Percentiles rank a stretch among this genome's conserved stretches.
Evolutionary conservation across 2,113 vertebrate genomes (phyloP).

Genomic region (Gasterosteus aculeatus): DNA sequence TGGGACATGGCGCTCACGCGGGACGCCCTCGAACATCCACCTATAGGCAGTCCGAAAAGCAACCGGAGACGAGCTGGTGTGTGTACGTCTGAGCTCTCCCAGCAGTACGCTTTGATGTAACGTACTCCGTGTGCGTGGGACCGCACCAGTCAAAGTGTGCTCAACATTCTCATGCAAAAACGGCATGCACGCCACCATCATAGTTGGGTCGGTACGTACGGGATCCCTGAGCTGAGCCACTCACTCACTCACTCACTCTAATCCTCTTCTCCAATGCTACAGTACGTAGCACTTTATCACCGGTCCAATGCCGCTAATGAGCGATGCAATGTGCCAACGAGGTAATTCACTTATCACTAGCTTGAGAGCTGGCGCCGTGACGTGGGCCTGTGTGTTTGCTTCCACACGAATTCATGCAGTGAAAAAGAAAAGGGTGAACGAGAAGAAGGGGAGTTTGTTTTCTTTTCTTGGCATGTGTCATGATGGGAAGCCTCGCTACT

Average conservation of each 20-base stretch:
- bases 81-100: constrained; percentile 11
- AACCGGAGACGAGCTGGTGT: not conserved
- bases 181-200: constrained; percentile 14
- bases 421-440: not conserved
- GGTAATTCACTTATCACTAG: constrained; percentile 57
- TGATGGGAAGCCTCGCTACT: constrained; percentile 6
- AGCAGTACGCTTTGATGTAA: constrained; percentile 16
- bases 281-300: constrained; percentile 25
- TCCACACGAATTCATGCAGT: constrained; percentile 17
- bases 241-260: not conserved
- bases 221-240: not conserved
- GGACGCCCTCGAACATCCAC: constrained; percentile 8
- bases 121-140: too few relatives aligned
- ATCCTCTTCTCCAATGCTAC: not conserved
- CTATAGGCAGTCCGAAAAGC: constrained; percentile 11
- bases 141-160: too few relatives aligned
- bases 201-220: constrained; percentile 26
- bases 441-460: constrained; percentile 4
- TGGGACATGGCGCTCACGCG: not conserved
- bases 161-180: too few relatives aligned
- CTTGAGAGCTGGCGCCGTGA: constrained; percentile 35
- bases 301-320: constrained; percentile 49
- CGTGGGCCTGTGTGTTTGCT: constrained; percentile 10
- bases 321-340: constrained; percentile 49
- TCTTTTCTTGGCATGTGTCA: constrained; percentile 27